phyloP scores from a whole-genome alignment of 2,888 invertebrate species.

The Hirtodrosophila confusa region DNA sequence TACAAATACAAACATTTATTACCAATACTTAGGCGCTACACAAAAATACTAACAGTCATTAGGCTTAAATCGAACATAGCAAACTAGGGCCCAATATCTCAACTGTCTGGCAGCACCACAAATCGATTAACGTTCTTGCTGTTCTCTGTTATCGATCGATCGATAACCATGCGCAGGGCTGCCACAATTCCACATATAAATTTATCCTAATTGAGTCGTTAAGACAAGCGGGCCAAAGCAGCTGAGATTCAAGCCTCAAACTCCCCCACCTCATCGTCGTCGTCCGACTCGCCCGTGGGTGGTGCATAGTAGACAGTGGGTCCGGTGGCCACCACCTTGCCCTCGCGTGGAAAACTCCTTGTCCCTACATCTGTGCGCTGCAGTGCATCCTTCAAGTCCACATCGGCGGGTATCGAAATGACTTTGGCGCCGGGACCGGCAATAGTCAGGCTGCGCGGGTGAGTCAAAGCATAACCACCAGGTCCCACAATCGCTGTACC shows the following conservation, averaged over 20 bases:
- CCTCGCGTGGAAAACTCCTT: conserved; percentile 86
- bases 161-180: background rate
- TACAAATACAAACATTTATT: conserved; percentile 71
- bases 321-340: conserved; percentile 89
- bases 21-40: conserved; percentile 60
- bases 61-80: conserved; percentile 45
- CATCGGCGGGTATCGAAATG: conserved; percentile 87
- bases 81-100: conserved; percentile 12
- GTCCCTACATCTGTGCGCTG: conserved; percentile 72
- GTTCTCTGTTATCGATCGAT: background rate
- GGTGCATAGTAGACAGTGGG: conserved; percentile 89
- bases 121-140: conserved; percentile 8
- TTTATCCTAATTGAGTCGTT: conserved; percentile 11
- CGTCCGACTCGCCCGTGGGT: conserved; percentile 59
- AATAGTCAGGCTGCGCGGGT: conserved; percentile 90
- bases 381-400: conserved; percentile 86
- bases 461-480: conserved; percentile 90
- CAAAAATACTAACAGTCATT: conserved; percentile 64
- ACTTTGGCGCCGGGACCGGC: conserved; percentile 90
- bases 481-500: conserved; percentile 93
- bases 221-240: background rate
- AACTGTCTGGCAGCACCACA: conserved; percentile 30
- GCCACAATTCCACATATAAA: conserved; percentile 12
- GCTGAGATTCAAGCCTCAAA: conserved; percentile 45
- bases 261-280: conserved; percentile 28